Evolutionary conservation across 2,113 vertebrate genomes (phyloP).

Genomic region (Scopus umbretta): DNA sequence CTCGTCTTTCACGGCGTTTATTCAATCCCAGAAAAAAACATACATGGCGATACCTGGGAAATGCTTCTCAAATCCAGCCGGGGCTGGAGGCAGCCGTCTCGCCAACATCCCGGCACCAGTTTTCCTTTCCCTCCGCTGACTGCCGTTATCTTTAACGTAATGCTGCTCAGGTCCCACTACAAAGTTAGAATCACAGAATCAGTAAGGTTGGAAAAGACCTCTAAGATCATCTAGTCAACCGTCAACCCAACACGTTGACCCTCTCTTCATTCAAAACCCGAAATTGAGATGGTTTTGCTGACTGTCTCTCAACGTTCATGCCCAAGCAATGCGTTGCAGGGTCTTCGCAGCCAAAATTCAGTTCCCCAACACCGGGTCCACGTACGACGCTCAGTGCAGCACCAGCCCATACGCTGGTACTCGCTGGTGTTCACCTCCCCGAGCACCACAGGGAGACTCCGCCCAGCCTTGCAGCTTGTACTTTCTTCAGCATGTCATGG

Average conservation of each 20-base stretch:
- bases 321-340: accelerated
- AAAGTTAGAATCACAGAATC: too few relatives aligned
- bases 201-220: too few relatives aligned
- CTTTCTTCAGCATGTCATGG: neutral
- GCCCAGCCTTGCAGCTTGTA: neutral
- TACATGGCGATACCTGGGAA: neutral
- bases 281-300: neutral
- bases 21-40: neutral
- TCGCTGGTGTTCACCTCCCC: neutral
- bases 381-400: accelerated
- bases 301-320: neutral
- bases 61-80: neutral
- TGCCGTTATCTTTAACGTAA: neutral
- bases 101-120: too few relatives aligned
- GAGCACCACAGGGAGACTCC: neutral
- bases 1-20: too few relatives aligned
- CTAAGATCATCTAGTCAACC: too few relatives aligned
- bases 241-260: too few relatives aligned
- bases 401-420: neutral
- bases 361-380: neutral
- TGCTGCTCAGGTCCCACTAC: accelerated
- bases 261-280: neutral
- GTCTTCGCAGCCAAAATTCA: neutral
- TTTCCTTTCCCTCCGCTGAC: neutral
- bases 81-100: neutral